Evolutionary conservation across 2,113 vertebrate species (phyloP).

Genomic region (Silurus meridionalis): DNA sequence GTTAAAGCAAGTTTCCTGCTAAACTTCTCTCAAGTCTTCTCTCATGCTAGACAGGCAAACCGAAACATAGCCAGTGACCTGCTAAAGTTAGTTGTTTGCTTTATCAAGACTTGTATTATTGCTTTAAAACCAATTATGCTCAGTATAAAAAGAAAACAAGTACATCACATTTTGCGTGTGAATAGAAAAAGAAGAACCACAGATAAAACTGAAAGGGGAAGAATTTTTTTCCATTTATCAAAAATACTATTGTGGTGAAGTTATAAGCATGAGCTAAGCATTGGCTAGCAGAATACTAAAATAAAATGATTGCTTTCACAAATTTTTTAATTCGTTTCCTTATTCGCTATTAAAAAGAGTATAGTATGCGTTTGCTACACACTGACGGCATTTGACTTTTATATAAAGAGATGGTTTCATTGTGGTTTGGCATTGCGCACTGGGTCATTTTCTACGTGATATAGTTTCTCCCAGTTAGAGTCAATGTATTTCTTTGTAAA

Average conservation of each 20-base stretch:
- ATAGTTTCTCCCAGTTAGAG: too few relatives aligned
- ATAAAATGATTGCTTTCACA: not conserved
- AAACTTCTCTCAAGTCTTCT: too few relatives aligned
- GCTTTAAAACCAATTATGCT: not conserved
- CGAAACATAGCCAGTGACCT: not conserved
- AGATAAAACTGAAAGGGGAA: conserved; percentile 28
- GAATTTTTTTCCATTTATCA: not conserved
- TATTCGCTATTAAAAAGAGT: too few relatives aligned
- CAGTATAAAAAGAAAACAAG: conserved; percentile 30
- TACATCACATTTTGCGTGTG: not conserved
- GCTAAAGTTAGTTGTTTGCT: not conserved
- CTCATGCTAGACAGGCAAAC: not conserved
- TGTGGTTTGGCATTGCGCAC: too few relatives aligned
- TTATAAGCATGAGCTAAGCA: not conserved
- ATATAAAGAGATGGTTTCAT: too few relatives aligned
- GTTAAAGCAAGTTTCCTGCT: not conserved
- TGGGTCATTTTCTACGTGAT: too few relatives aligned
- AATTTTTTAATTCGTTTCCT: not conserved
- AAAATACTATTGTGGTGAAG: conserved; percentile 2
- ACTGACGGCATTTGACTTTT: too few relatives aligned
- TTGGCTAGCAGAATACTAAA: not conserved
- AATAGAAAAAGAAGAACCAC: conserved; percentile 37
- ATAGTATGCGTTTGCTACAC: too few relatives aligned
- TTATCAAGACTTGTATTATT: not conserved
- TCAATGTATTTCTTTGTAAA: too few relatives aligned